A percentile compares a stretch with the other conserved stretches of the same genome.
These are phyloP conservation scores for Notarius quadriscutis DNA, from an alignment of 2,113 vertebrate genomes.

Conservation along the genomic window DNA sequence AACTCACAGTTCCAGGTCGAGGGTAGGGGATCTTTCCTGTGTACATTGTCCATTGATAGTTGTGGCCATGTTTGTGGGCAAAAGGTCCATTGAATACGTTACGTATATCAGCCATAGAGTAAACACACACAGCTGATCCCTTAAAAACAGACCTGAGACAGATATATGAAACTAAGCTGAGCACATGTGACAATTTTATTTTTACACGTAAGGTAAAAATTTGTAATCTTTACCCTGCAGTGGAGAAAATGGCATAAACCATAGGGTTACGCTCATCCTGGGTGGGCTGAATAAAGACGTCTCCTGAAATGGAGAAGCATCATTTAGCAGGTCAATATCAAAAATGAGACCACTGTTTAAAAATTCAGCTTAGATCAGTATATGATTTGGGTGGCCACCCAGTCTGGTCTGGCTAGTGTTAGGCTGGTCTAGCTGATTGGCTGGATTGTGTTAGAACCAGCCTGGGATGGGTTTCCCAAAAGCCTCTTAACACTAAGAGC, in stretches of 20 bases:
- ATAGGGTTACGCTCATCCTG: constrained; percentile 80
- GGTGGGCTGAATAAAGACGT: constrained; percentile 79
- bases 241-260: constrained; percentile 81
- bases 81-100: constrained; percentile 85
- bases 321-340: constrained; percentile 4
- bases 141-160: constrained; percentile 78
- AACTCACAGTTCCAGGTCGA: constrained; percentile 79
- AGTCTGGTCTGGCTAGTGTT: neutral
- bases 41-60: constrained; percentile 82
- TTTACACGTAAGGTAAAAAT: neutral
- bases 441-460: neutral
- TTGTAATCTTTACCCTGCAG: constrained; percentile 70
- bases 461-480: neutral
- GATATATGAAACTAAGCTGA: neutral
- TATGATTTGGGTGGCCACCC: neutral
- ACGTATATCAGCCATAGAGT: constrained; percentile 82
- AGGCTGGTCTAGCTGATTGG: neutral
- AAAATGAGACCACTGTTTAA: neutral
- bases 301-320: constrained; percentile 64
- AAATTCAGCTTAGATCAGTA: neutral
- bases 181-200: neutral
- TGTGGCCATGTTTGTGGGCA: constrained; percentile 82
- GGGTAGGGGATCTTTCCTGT: constrained; percentile 83
- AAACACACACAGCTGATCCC: constrained; percentile 83
- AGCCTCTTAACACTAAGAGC: no score